phyloP scores from a whole-genome alignment of 2,888 invertebrate species.

The Noctua janthina region DNA sequence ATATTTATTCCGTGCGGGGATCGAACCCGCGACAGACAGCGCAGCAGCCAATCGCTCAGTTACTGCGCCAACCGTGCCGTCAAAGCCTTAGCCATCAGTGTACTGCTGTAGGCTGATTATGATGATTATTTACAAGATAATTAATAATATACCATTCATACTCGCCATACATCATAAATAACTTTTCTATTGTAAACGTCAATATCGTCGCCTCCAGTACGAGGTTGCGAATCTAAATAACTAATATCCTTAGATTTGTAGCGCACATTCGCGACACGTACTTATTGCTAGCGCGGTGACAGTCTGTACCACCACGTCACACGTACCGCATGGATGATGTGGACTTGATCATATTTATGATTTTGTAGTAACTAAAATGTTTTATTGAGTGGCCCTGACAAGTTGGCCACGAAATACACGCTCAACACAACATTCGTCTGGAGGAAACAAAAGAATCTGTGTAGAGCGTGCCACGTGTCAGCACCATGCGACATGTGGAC shows the following conservation, averaged over 20 bases:
- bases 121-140: background rate
- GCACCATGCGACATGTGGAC: no score
- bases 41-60: no score
- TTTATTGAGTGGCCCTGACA: background rate
- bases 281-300: conserved; percentile 28
- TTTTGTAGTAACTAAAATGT: background rate
- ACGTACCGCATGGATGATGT: conserved; percentile 30
- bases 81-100: background rate
- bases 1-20: no score
- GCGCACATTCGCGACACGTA: conserved; percentile 30
- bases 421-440: no score
- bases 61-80: no score
- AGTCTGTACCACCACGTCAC: background rate
- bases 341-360: background rate
- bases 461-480: background rate
- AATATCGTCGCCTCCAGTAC: conserved; percentile 13
- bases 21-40: no score
- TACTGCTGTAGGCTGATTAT: background rate
- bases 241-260: conserved; percentile 40
- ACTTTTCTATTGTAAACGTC: conserved; percentile 19
- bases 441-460: no score
- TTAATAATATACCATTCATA: background rate
- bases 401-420: background rate
- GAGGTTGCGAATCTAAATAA: conserved; percentile 45
- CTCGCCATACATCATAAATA: background rate